Evolutionary conservation across 2,113 vertebrate species (phyloP), one percentile per base, ranked within the genome.

Genomic region (Kryptolebias marmoratus): DNA sequence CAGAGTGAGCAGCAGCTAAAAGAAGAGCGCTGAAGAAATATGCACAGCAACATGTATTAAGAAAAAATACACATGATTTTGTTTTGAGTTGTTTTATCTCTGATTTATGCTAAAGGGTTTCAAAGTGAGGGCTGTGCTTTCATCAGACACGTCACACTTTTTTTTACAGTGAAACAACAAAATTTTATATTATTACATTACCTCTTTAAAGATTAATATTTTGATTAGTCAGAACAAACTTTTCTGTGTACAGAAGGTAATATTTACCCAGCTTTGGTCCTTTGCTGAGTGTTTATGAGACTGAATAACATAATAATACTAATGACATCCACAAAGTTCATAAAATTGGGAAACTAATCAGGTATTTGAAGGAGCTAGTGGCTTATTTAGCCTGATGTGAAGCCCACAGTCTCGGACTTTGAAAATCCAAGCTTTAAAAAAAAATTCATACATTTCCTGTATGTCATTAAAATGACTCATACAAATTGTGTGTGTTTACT

Each of bases 1-100:
- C 61, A 58, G 67, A 80, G 14, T 80, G 74, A 91, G 49, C 66
- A 57, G 60, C 44, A 72, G 27, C 49, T 44, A 32, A 52, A 22
- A 48, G 42, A 79, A 58, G 47, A 55, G 28, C 27, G 7, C 2
- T 0, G 16, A 50, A 36, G 44, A 68, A 10, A 54, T 15, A 28
- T 11, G 14, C 10, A 15, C 32, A 61, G 18, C 62, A 60, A 53
- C 42, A 32, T 59, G 48, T 53, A 14, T 78, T 28, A 45, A 69
- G 36, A 36, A 61, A 60, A 61, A 22, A 70, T 39, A 45, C 44
- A n/a, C 10, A 28, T 47, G 4, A 1, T 49, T 63, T 50, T 63
- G 8, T 42, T 64, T 70, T 70, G 68, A 65, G 39, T 42, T 42
- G 39, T 8, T 10, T 42, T 42, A 8, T 42, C 39, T 42, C 45